phyloP scores from a whole-genome alignment of 2,113 vertebrate genomes.

The Oryzias curvinotus region DNA sequence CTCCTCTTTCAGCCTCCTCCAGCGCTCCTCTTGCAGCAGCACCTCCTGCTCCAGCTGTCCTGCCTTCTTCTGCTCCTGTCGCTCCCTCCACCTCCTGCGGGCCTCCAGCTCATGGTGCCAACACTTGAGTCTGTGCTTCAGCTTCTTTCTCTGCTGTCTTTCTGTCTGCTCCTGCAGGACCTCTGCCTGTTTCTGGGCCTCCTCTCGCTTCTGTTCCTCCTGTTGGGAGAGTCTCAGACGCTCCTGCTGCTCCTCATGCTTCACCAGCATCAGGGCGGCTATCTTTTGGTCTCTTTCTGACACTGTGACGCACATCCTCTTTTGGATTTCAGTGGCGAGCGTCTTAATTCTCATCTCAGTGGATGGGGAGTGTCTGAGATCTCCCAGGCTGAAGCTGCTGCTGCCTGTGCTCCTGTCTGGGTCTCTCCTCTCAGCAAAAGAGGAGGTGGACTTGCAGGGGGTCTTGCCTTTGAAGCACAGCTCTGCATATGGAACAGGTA shows the following conservation, averaged over 20 bases:
- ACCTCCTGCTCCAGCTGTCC: constrained; percentile 37
- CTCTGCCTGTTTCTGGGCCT: constrained; percentile 65
- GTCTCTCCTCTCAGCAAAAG: constrained; percentile 16
- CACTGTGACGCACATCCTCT: constrained; percentile 64
- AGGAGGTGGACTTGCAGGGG: constrained; percentile 31
- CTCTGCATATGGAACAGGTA: constrained; percentile 35
- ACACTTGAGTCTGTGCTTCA: constrained; percentile 45
- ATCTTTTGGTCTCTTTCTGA: constrained; percentile 81
- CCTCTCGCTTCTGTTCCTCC: constrained; percentile 70
- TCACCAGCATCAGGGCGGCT: constrained; percentile 80
- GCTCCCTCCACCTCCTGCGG: constrained; percentile 56
- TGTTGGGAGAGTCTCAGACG: constrained; percentile 59
- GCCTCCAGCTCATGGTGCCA: constrained; percentile 70
- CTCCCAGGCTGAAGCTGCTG: constrained; percentile 66
- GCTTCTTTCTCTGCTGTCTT: constrained; percentile 46
- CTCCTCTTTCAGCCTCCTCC: constrained; percentile 57
- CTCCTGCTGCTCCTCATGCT: constrained; percentile 73
- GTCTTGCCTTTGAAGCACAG: constrained; percentile 37
- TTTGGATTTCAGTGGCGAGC: constrained; percentile 55
- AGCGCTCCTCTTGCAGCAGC: constrained; percentile 44
- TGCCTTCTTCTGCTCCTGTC: constrained; percentile 40
- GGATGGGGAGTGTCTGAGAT: constrained; percentile 56
- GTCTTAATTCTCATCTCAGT: constrained; percentile 46
- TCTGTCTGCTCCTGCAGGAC: constrained; percentile 57
- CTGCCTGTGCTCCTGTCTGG: constrained; percentile 42